phyloP scores from a whole-genome alignment of 2,797 vertebrate species.

The Lepilemur septentrionalis region DNA sequence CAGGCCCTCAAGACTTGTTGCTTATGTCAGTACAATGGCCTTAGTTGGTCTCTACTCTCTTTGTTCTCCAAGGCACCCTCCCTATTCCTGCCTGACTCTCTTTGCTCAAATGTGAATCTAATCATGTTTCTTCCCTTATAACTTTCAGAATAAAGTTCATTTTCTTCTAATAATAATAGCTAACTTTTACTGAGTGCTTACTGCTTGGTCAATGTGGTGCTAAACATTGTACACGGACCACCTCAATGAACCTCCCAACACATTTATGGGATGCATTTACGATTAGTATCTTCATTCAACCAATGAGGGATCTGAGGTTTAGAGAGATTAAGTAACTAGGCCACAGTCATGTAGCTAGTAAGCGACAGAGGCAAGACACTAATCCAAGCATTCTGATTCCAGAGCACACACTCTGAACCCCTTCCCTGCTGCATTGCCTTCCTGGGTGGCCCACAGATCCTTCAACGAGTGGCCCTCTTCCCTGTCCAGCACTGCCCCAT shows the following conservation, averaged over 20 bases:
- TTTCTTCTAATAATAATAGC: not conserved
- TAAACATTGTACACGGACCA: not conserved
- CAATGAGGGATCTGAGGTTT: not conserved
- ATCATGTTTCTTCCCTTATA: not conserved
- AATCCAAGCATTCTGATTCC: not conserved
- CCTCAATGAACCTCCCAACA: not conserved
- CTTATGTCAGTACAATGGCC: not conserved
- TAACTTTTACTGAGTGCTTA: not conserved
- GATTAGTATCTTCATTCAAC: not conserved
- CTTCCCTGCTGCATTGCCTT: not conserved
- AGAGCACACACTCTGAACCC: not conserved
- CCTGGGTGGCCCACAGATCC: not conserved
- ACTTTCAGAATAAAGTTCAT: not conserved
- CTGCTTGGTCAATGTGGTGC: not conserved
- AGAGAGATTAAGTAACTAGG: not conserved
- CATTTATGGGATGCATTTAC: not conserved
- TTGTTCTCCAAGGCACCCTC: not conserved
- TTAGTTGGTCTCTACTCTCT: not conserved
- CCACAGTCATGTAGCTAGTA: not conserved
- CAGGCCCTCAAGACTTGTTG: not conserved
- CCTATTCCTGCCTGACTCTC: not conserved
- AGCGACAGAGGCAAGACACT: not conserved
- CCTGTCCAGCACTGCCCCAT: not conserved
- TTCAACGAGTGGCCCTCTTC: fast-evolving
- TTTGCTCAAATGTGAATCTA: not conserved